A percentile compares a stretch with the other conserved stretches of the same genome.
Conservation (phyloP, 2,113 vertebrate genomes). For the Pavo muticus region DNA sequence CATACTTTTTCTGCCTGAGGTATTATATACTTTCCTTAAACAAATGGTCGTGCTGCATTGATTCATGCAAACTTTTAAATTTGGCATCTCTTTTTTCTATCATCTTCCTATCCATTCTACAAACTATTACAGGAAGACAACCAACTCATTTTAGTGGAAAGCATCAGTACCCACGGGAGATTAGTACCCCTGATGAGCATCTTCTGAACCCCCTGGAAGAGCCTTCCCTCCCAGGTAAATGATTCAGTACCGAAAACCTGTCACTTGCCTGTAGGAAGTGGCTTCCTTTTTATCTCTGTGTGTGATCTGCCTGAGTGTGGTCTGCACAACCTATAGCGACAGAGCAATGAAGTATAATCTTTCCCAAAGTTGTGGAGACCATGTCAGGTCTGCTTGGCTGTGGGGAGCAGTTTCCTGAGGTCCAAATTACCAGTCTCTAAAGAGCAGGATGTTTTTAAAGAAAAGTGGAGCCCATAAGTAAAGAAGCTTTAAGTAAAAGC, state of each 20-base stretch:
- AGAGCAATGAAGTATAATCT: not conserved
- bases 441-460: not conserved
- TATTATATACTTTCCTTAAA: not conserved
- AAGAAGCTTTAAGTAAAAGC: not conserved
- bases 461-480: not conserved
- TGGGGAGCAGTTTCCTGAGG: not conserved
- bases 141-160: constrained; percentile 47
- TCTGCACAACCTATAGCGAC: not conserved
- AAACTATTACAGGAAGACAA: constrained; percentile 57
- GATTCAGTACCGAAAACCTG: not conserved
- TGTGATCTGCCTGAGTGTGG: not conserved
- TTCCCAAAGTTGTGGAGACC: not conserved
- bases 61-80: not conserved
- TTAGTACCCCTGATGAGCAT: constrained; percentile 58
- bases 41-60: not conserved
- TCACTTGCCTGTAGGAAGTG: not conserved
- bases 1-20: not conserved
- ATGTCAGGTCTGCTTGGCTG: not conserved
- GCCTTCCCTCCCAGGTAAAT: constrained; percentile 84
- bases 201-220: constrained; percentile 83
- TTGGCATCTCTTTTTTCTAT: not conserved
- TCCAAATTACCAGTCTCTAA: not conserved
- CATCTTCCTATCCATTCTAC: not conserved
- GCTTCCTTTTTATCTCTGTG: not conserved
- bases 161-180: constrained; percentile 53